phyloP scores from a whole-genome alignment of 2,888 invertebrate genomes.

The Andrena praecox region DNA sequence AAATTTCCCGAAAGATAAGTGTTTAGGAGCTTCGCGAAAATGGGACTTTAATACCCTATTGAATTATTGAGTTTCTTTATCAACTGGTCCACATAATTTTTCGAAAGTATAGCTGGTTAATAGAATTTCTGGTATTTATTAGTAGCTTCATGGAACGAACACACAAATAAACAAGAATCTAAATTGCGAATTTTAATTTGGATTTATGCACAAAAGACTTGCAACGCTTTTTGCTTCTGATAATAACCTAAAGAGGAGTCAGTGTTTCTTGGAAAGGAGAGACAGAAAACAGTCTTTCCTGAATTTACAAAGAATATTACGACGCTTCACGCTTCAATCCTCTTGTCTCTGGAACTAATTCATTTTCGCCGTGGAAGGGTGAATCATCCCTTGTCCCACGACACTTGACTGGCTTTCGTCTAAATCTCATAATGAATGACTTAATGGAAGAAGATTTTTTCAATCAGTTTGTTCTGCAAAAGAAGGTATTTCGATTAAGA shows the following conservation, averaged over 20 bases:
- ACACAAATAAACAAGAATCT: no score
- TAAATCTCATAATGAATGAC: slow-evolving; percentile 27
- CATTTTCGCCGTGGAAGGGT: slow-evolving; percentile 52
- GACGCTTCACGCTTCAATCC: slow-evolving; percentile 42
- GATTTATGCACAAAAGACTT: no score
- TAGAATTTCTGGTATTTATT: no score
- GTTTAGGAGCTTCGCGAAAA: no score
- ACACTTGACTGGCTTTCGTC: slow-evolving; percentile 38
- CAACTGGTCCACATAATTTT: not conserved
- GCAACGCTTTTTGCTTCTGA: no score
- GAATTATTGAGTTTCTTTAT: not conserved
- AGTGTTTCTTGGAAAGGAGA: slow-evolving; percentile 17
- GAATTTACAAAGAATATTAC: slow-evolving; percentile 39
- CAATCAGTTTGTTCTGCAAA: not conserved
- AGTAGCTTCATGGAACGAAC: no score
- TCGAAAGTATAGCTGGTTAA: no score
- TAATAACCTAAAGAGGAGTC: slow-evolving; percentile 1
- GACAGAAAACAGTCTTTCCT: slow-evolving; percentile 26
- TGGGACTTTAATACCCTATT: not conserved
- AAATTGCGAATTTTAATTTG: no score
- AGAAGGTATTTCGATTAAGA: no score
- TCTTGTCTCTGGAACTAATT: slow-evolving; percentile 53
- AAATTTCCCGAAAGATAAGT: no score
- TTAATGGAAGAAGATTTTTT: not conserved
- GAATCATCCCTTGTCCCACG: slow-evolving; percentile 49